These are phyloP conservation scores for Oceanodroma tethys DNA, from an alignment of 2,113 vertebrate species.

Conservation along the genomic window DNA sequence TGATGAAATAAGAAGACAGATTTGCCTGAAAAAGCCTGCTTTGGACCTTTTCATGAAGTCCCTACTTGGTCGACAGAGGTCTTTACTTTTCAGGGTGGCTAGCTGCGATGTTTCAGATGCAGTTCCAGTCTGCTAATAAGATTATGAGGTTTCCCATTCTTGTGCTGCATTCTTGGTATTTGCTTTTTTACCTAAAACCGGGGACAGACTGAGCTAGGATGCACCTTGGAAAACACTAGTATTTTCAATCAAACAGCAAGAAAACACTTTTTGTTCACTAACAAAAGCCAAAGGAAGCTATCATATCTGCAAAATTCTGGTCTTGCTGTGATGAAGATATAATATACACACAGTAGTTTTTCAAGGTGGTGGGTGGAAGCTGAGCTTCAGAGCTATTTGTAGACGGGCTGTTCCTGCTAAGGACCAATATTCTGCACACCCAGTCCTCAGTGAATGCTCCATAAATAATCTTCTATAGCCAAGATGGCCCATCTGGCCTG, in stretches of 20 bases:
- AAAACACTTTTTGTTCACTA: neutral
- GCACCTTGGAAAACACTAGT: neutral
- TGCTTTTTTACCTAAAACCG: neutral
- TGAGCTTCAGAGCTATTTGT: neutral
- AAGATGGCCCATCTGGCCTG: neutral
- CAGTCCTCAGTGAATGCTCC: neutral
- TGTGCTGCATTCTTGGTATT: neutral
- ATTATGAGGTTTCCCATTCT: neutral
- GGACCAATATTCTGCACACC: neutral
- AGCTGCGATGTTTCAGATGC: neutral
- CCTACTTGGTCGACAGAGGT: neutral
- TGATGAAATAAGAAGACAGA: neutral
- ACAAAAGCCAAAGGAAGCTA: neutral
- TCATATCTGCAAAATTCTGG: neutral
- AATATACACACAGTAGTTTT: neutral
- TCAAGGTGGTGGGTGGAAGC: neutral
- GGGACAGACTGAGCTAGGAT: neutral
- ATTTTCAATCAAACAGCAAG: neutral
- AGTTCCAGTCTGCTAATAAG: neutral
- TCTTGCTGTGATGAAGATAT: neutral
- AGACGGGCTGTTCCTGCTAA: neutral
- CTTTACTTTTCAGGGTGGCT: neutral
- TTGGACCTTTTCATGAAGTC: neutral
- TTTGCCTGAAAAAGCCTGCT: neutral
- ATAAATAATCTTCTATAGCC: neutral